Percentiles rank a stretch among this genome's conserved stretches.
Conservation (phyloP, 2,113 vertebrate species). For the Thunnus maccoyii region DNA sequence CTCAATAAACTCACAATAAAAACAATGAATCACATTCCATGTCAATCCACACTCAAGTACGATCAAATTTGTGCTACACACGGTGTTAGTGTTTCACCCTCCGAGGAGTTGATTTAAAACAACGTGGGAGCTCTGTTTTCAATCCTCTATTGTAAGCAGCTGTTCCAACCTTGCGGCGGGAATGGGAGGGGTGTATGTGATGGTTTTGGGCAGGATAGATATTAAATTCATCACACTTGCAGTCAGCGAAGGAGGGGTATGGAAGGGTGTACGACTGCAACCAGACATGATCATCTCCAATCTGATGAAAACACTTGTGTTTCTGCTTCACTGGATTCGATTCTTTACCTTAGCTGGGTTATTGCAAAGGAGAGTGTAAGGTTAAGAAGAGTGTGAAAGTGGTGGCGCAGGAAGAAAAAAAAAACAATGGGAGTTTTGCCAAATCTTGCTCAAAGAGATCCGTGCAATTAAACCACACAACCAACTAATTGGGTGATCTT, state of each 20-base stretch:
- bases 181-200: constrained; percentile 35
- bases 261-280: constrained; percentile 46
- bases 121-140: constrained; percentile 64
- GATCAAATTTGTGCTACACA: constrained; percentile 42
- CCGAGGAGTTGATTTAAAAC: constrained; percentile 53
- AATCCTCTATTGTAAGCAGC: constrained; percentile 56
- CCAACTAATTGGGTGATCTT: constrained; percentile 73
- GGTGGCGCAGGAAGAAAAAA: constrained; percentile 18
- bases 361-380: constrained; percentile 54
- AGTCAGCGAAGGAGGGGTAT: constrained; percentile 25
- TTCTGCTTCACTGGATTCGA: constrained; percentile 72
- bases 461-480: constrained; percentile 70
- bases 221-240: constrained; percentile 74
- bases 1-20: constrained; percentile 59
- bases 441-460: constrained; percentile 67
- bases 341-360: constrained; percentile 64
- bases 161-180: constrained; percentile 65
- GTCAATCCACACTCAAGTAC: constrained; percentile 54
- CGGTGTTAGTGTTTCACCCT: constrained; percentile 47
- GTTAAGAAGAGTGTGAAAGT: constrained; percentile 47
- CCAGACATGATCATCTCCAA: constrained; percentile 55
- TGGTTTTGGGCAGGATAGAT: constrained; percentile 55
- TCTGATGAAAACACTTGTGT: constrained; percentile 61
- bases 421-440: constrained; percentile 58
- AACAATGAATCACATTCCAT: constrained; percentile 65